Evolutionary conservation across 2,888 invertebrate species (phyloP), one percentile per base, ranked within the genome.

Genomic region (Volucella inflata): DNA sequence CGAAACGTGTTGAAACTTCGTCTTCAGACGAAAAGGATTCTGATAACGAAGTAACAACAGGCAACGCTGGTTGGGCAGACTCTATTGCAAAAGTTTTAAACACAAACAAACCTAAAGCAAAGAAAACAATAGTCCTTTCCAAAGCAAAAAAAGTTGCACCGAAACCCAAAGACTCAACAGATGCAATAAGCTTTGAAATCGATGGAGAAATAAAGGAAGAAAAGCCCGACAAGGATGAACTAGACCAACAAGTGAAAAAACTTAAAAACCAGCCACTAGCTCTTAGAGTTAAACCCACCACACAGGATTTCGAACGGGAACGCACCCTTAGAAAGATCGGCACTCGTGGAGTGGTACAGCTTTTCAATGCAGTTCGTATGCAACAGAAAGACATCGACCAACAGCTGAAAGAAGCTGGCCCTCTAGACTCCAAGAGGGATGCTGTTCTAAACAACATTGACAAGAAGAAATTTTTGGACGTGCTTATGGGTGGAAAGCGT

Each of bases 331-430:
- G 95, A 44, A 97, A 96, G 93, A 96, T 98, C 89, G 98, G 97
- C 10, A 98, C 97, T 46, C 96, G 96, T 91, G 98, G 98, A 89
- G 97, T 98, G 0, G 97, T 98, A 0, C 98, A 98, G 90, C 93
- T 98, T 85, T 98, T 98, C 89, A 98, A 98, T 93, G 96, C 97
- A 42, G 98, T 98, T 0, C 95, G 94, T 89, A 94, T 95, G 88
- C 98, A 98, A 91, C 98, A 98, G 91, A 96, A 95, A 90, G 94
- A 95, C 71, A 92, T 98, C 62, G 94, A 95, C 55, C 94, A 93
- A 75, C 95, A 96, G 91, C 90, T 97, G 65, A 93, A 94, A 68
- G 94, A 95, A 88, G 95, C 94, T 82, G 96, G 96, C n/a, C 93
- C 95, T 21, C 93, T 97, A 44, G 96, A 97, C 90, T 94, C 95